Evolutionary conservation across 1,140 invertebrate genomes (phyloP), one percentile per base, ranked within the genome.

Genomic region (Pissodes strobi): DNA sequence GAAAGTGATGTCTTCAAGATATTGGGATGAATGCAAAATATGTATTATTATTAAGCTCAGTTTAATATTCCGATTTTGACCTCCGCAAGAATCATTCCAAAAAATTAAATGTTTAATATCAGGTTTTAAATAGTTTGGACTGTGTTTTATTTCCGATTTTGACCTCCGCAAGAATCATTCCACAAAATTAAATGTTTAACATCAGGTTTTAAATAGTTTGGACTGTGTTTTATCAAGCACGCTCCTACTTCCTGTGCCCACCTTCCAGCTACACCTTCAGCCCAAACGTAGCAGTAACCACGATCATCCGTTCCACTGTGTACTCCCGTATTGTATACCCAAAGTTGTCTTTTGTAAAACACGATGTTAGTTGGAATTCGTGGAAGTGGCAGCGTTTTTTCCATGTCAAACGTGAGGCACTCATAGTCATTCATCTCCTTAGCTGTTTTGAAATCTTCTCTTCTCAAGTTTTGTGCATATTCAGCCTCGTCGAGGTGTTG

Each of bases 51-150:
- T 70, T 53, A 77, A 25, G 9, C 63, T 64, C 21, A 79, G 49
- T 69, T 78, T 79, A 21, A 78, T n/a, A n/a, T n/a, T n/a, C n/a
- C n/a, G n/a, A n/a, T n/a, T n/a, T n/a, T n/a, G n/a, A n/a, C n/a
- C n/a, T 77, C 74, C 78, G 51, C 74, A 78, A 12, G 66, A 76
- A 67, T 79, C 73, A 45, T 62, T 69, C 76, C 75, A 80, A n/a
- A 79, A 61, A 46, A 74, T 69, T 48, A 79, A 61, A 23, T 75
- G 12, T 51, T 72, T n/a, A n/a, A n/a, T n/a, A n/a, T n/a, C n/a
- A n/a, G n/a, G n/a, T n/a, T n/a, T n/a, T n/a, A n/a, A n/a, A 68
- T 22, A 76, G 63, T 30, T 25, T 49, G n/a, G 17, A 8, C 55
- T 45, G 21, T 6, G 75, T 25, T 37, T 70, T 64, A 51, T 69